Conservation (phyloP, 2,113 vertebrate genomes). For the Herpailurus yagouaroundi region DNA sequence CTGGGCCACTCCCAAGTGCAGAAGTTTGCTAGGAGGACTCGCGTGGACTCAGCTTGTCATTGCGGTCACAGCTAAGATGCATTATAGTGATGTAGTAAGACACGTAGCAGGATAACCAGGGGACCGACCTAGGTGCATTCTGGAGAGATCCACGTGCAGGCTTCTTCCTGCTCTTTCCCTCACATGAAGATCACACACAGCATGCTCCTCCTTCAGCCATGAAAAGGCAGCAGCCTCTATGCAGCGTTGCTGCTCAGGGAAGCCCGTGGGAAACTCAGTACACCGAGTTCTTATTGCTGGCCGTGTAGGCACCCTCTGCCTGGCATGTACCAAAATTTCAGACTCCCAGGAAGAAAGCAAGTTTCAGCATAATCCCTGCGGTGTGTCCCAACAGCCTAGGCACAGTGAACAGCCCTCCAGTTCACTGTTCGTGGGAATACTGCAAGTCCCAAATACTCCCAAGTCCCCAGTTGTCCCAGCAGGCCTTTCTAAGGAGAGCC, state of each 20-base stretch:
- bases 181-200: background rate
- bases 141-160: background rate
- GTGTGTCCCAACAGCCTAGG: too few species aligned
- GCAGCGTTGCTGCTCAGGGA: background rate
- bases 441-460: background rate
- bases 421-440: background rate
- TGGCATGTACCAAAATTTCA: too few species aligned
- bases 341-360: background rate
- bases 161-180: background rate
- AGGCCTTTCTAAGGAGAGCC: background rate
- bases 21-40: background rate
- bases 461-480: background rate
- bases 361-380: background rate
- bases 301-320: background rate
- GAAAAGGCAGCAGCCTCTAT: background rate
- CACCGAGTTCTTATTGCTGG: background rate
- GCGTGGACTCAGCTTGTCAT: background rate
- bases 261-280: background rate
- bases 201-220: background rate
- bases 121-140: background rate
- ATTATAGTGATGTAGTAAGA: too few species aligned
- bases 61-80: background rate
- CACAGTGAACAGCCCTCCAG: too few species aligned
- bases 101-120: background rate
- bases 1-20: background rate